Base-by-base conservation (phyloP, 2,113 vertebrate species). In the Bungarus multicinctus region DNA sequence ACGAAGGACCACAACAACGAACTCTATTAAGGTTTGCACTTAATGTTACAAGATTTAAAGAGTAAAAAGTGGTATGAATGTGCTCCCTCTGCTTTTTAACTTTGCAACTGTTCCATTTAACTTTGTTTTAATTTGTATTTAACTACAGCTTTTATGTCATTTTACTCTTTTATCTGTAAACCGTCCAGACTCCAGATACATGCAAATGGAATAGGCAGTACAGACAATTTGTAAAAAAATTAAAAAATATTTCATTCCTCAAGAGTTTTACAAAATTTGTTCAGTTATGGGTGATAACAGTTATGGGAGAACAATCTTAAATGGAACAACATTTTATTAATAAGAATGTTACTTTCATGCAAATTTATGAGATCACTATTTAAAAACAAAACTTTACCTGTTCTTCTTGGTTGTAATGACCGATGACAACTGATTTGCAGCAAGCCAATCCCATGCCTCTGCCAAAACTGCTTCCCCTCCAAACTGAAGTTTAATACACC, bases 391-490 rank as follows among this genome's bases (percentile, higher is more conserved):
- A 57, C 27, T 52, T 52, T 93, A 99, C 99, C 99, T 99, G 57
- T 98, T 98, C 91, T 99, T 99, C 93, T 99, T 99, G 34, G 99
- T 99, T 93, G 98, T 98, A 89, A 99, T 97, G 20, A 99, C 96
- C 0, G 98, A 96, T 0, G 98, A 98, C 10, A 99, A 97, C 94
- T 99, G 98, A 95, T 99, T 99, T 87, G 98, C 98, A 89, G 99
- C 98, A 8, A 99, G 96, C 99, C 99, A 99, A 95, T 97, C 97
- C 99, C 99, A 99, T 45, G 98, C 99, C 95, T 99, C 99, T 0
- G 98, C 98, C 94, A 99, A 98, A 0, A 93, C 96, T 0, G 97
- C 97, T 92, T 99, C 99, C 8, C 98, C 98, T 30, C 98, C 98
- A 53, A 98, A 97, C 96, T 99, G 99, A 52, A 99, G 97, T 91